Evolutionary conservation across 37 sponge, comb jelly and placozoan species (phyloP).

Genomic region (Agelas oroides): DNA sequence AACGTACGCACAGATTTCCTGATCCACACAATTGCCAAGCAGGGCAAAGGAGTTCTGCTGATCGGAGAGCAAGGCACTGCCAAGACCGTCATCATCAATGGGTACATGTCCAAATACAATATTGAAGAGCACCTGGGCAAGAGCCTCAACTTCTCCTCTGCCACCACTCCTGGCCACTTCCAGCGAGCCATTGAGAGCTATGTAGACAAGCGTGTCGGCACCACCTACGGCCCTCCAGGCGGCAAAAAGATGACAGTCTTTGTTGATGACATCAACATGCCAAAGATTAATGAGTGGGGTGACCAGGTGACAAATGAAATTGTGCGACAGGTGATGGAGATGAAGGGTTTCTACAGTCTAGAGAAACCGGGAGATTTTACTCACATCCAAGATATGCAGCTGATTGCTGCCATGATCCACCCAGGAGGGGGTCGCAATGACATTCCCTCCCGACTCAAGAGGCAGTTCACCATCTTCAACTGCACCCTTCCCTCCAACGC

Average conservation of each 20-base stretch:
- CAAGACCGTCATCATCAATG: constrained; percentile 98
- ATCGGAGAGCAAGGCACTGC: constrained; percentile 99
- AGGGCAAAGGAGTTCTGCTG: constrained; percentile 90
- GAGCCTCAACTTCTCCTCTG: constrained; percentile 97
- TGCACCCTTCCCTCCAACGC: constrained; percentile 99
- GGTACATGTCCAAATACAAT: constrained; percentile 93
- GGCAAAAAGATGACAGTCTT: constrained; percentile 99
- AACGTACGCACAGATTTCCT: constrained; percentile 98
- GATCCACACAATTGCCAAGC: constrained; percentile 94
- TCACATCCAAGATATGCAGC: constrained; percentile 94
- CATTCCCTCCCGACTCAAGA: constrained; percentile 95
- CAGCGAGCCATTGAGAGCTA: constrained; percentile 99
- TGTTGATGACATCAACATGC: constrained; percentile 99
- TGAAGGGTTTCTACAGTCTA: constrained; percentile 96
- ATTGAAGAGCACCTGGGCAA: constrained; percentile 94
- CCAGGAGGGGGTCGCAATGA: constrained; percentile 99
- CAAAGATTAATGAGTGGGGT: constrained; percentile 99
- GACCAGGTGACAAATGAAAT: constrained; percentile 99
- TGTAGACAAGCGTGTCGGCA: constrained; percentile 98
- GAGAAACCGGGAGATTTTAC: constrained; percentile 99
- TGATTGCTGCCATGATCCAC: constrained; percentile 97
- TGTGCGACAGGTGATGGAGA: constrained; percentile 96
- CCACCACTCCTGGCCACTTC: constrained; percentile 93
- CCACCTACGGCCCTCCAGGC: constrained; percentile 98
- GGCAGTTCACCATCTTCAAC: constrained; percentile 95